Conservation (phyloP, 2,797 vertebrate species). For the Sebastolobus alascanus region DNA sequence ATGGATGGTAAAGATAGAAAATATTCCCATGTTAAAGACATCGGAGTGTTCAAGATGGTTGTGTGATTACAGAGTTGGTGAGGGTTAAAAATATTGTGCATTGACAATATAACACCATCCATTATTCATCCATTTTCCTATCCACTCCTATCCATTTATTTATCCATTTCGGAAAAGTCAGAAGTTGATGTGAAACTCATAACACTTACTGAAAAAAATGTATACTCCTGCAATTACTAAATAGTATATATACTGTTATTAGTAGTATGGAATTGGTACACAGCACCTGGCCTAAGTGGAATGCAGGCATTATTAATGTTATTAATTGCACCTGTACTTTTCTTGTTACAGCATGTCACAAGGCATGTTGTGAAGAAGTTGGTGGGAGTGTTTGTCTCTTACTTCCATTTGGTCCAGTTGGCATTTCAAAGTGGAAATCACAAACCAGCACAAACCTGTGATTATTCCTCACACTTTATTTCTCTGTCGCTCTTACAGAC, state of each 20-base stretch:
- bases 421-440: neutral
- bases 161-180: neutral
- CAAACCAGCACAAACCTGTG: neutral
- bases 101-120: neutral
- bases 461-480: neutral
- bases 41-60: neutral
- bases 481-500: constrained; percentile 22
- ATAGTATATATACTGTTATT: no score
- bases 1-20: neutral
- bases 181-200: neutral
- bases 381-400: neutral
- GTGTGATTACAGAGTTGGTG: neutral
- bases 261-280: neutral
- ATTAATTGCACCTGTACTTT: neutral
- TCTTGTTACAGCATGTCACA: neutral
- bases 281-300: neutral
- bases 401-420: neutral
- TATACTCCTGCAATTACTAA: no score
- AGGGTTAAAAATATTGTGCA: neutral
- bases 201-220: no score
- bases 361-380: neutral
- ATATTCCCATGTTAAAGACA: neutral
- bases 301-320: no score
- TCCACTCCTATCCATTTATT: no score
- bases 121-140: no score